Conservation (phyloP, 2,113 vertebrate species). For the Tachuris rubrigastra region DNA sequence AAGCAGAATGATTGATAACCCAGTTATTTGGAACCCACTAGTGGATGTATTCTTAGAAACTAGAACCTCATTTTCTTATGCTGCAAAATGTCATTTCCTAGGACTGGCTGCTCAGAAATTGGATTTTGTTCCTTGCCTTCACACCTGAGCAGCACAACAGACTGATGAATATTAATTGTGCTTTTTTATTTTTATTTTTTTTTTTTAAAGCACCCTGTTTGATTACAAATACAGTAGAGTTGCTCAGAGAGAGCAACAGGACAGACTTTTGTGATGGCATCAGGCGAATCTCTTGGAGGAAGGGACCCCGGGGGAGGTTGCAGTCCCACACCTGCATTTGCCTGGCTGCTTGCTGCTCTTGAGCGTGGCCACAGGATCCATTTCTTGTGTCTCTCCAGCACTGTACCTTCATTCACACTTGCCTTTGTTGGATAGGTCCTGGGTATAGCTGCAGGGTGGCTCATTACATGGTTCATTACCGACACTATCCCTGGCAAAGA, state of each 20-base stretch:
- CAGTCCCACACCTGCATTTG: background rate
- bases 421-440: conserved; percentile 6
- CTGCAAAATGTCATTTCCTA: conserved; percentile 26
- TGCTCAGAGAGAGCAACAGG: background rate
- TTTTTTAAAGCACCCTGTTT: background rate
- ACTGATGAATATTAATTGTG: conserved; percentile 20
- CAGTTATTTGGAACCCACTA: conserved; percentile 6
- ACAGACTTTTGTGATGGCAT: background rate
- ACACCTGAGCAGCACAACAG: background rate
- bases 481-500: conserved; percentile 17
- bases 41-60: conserved; percentile 38
- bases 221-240: background rate
- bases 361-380: background rate
- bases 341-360: background rate
- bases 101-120: background rate
- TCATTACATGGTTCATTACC: conserved; percentile 59
- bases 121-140: conserved; percentile 19
- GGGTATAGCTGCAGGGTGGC: conserved; percentile 35
- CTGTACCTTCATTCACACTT: conserved; percentile 35
- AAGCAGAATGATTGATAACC: conserved; percentile 38
- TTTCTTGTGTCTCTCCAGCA: background rate
- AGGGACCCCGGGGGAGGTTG: background rate
- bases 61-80: conserved; percentile 17
- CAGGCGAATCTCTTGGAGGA: fast-evolving
- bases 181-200: background rate